These are phyloP conservation scores for Gisinianus flammeolus DNA, from an alignment of 2,888 invertebrate species.

Conservation along the genomic window DNA sequence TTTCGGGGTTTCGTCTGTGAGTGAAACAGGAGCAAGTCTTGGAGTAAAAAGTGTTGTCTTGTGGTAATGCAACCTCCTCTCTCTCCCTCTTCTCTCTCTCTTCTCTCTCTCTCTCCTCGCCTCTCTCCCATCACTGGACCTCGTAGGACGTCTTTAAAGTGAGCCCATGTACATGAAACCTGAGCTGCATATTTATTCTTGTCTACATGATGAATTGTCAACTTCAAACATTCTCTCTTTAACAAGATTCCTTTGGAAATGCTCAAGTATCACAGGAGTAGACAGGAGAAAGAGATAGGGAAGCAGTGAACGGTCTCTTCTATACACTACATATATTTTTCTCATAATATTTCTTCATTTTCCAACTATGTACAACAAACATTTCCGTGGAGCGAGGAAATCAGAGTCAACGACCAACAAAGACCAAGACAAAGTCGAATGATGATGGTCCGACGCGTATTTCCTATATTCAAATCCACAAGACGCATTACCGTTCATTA, in stretches of 20 bases:
- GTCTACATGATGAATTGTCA: conserved; percentile 39
- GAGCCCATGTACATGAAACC: conserved; percentile 42
- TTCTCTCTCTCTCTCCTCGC: neutral
- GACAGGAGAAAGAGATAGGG: neutral
- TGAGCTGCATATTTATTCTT: conserved; percentile 43
- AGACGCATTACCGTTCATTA: too few species aligned
- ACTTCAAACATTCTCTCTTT: conserved; percentile 18
- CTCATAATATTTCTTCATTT: too few species aligned
- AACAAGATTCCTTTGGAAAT: conserved; percentile 8
- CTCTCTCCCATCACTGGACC: neutral
- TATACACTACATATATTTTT: too few species aligned
- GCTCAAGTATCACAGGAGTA: neutral
- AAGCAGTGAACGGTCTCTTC: neutral
- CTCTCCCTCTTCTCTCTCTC: neutral
- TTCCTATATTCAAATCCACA: too few species aligned
- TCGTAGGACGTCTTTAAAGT: conserved; percentile 33
- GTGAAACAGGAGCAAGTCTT: neutral
- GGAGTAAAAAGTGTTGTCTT: neutral
- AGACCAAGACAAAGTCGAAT: too few species aligned
- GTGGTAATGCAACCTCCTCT: neutral
- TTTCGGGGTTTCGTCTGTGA: neutral
- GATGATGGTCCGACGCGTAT: too few species aligned
- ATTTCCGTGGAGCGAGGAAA: too few species aligned
- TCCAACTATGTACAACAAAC: too few species aligned
- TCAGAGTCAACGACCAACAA: too few species aligned